Conservation (phyloP, 2,888 invertebrate genomes). For the Lasioglossum malachurum region DNA sequence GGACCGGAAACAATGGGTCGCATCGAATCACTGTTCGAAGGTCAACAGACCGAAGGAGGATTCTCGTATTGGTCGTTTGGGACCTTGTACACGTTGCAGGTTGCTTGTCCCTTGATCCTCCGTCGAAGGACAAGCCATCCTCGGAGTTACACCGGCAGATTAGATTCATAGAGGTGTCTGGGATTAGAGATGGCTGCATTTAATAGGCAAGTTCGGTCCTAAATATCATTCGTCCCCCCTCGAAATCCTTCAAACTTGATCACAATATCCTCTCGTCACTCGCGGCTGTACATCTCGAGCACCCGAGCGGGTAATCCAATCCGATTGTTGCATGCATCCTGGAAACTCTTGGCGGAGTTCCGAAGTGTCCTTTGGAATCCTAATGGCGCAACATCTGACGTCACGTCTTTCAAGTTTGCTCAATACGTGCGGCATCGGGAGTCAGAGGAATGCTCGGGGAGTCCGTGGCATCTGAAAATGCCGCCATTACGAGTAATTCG, state of each 20-base stretch:
- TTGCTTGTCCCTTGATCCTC: neutral
- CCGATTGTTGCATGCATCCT: constrained; percentile 68
- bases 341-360: constrained; percentile 70
- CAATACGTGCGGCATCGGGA: constrained; percentile 35
- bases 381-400: constrained; percentile 61
- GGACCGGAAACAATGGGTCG: neutral
- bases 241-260: constrained; percentile 68
- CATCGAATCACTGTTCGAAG: neutral
- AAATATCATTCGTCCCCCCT: constrained; percentile 58
- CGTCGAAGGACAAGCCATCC: neutral
- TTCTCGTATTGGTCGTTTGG: neutral
- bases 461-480: neutral
- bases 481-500: neutral
- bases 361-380: constrained; percentile 64
- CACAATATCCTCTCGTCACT: constrained; percentile 66
- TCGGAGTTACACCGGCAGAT: constrained; percentile 28
- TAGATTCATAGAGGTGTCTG: constrained; percentile 31
- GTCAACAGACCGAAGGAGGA: neutral
- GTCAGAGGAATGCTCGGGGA: constrained; percentile 9
- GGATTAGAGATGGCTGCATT: constrained; percentile 39
- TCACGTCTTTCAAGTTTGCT: constrained; percentile 65
- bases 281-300: constrained; percentile 55
- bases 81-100: neutral
- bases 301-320: constrained; percentile 66
- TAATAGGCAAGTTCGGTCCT: constrained; percentile 49